A percentile compares a stretch with the other conserved stretches of the same genome.
phyloP scores from a whole-genome alignment of 2,113 vertebrate species.

The Protomyctophum bolini region DNA sequence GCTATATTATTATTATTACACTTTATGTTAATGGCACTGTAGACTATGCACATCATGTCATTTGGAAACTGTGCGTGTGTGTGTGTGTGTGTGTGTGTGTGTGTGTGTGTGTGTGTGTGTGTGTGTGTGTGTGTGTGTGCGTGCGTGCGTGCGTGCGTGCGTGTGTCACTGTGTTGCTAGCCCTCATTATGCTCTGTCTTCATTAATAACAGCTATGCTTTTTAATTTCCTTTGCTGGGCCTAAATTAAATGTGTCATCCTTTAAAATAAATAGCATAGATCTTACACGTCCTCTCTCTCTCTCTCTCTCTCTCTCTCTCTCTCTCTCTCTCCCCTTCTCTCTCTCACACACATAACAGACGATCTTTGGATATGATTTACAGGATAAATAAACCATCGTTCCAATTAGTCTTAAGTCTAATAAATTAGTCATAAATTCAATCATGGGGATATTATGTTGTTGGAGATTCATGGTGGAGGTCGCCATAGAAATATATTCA shows the following conservation, averaged over 20 bases:
- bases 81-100: background rate
- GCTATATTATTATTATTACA: no score
- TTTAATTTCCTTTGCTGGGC: slow-evolving; percentile 71
- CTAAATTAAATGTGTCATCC: slow-evolving; percentile 74
- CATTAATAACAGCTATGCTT: slow-evolving; percentile 71
- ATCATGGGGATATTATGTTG: slow-evolving; percentile 70
- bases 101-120: background rate
- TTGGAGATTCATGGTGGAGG: slow-evolving; percentile 71
- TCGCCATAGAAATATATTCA: slow-evolving; percentile 63
- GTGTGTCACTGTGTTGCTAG: slow-evolving; percentile 33
- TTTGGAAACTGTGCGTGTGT: background rate
- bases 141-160: background rate
- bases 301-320: slow-evolving; percentile 14
- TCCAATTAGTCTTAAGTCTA: slow-evolving; percentile 81
- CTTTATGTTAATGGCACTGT: no score
- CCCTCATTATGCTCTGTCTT: slow-evolving; percentile 64
- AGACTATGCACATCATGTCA: no score
- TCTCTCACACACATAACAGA: slow-evolving; percentile 42
- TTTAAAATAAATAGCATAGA: slow-evolving; percentile 67
- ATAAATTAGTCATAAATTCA: slow-evolving; percentile 81
- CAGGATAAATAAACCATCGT: slow-evolving; percentile 76
- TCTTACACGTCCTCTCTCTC: slow-evolving; percentile 46
- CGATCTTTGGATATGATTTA: slow-evolving; percentile 70
- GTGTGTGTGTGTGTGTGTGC: slow-evolving; percentile 4
- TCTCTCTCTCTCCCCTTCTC: background rate